Conservation (phyloP, 2,797 vertebrate genomes). For the Myotis findleyi region DNA sequence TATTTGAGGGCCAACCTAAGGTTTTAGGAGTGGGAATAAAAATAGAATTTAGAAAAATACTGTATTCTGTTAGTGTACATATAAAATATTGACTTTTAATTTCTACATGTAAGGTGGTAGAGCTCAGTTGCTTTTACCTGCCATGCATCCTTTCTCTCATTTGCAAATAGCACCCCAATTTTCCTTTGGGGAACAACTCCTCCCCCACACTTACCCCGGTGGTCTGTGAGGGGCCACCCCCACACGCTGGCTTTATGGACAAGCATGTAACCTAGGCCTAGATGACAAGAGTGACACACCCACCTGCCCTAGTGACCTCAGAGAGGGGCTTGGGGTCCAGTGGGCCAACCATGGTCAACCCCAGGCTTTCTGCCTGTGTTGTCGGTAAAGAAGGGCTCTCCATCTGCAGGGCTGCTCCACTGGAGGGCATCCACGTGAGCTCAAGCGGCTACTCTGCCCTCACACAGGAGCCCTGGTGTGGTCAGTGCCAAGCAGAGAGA, state of each 20-base stretch:
- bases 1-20: background rate
- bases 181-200: background rate
- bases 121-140: background rate
- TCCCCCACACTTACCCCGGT: background rate
- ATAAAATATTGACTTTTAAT: constrained; percentile 24
- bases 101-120: background rate
- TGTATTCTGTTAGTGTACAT: background rate
- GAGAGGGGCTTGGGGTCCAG: background rate
- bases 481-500: background rate
- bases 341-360: background rate
- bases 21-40: background rate
- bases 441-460: background rate
- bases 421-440: background rate
- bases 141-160: background rate
- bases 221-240: background rate
- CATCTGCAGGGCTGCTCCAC: too few relatives aligned
- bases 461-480: background rate
- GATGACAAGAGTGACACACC: background rate
- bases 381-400: background rate
- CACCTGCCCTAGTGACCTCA: background rate
- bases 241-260: background rate
- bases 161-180: background rate
- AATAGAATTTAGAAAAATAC: background rate
- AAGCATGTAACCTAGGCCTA: background rate
- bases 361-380: background rate